Evolutionary conservation across 2,888 invertebrate species (phyloP).

Genomic region (Microdon myrmicae): DNA sequence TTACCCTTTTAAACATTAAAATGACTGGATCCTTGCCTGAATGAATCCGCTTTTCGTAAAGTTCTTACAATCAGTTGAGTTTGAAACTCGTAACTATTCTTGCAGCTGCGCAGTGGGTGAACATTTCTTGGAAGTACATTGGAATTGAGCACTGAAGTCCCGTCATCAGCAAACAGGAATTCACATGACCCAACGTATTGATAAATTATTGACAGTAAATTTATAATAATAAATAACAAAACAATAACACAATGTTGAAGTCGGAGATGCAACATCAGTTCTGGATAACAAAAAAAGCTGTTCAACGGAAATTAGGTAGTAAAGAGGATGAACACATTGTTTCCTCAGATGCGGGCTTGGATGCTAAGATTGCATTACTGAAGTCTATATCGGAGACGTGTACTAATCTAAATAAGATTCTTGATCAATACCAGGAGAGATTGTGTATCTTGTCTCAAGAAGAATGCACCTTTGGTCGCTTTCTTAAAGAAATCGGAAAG

Average conservation of each 20-base stretch:
- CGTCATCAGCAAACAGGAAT: too few relatives aligned
- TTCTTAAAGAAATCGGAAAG: slow-evolving; percentile 93
- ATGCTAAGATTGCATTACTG: slow-evolving; percentile 85
- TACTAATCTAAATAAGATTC: slow-evolving; percentile 83
- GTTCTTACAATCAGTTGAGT: too few relatives aligned
- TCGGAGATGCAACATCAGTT: slow-evolving; percentile 91
- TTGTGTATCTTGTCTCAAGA: slow-evolving; percentile 93
- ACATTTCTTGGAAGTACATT: too few relatives aligned
- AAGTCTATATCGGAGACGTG: slow-evolving; percentile 93
- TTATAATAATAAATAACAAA: too few relatives aligned
- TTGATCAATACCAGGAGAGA: slow-evolving; percentile 94
- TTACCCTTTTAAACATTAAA: too few relatives aligned
- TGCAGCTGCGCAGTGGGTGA: too few relatives aligned
- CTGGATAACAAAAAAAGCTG: slow-evolving; percentile 97
- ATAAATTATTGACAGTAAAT: too few relatives aligned
- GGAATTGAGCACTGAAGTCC: too few relatives aligned
- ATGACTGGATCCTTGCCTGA: too few relatives aligned
- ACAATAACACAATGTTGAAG: slow-evolving; percentile 60
- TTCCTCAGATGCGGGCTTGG: slow-evolving; percentile 94
- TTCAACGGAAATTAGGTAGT: slow-evolving; percentile 90
- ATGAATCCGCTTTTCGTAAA: too few relatives aligned
- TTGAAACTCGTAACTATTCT: too few relatives aligned
- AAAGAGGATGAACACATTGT: slow-evolving; percentile 98
- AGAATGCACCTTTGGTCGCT: slow-evolving; percentile 93
- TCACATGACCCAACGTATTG: too few relatives aligned